Evolutionary conservation across 2,797 vertebrate species (phyloP).

Genomic region (Darevskia mixta): DNA sequence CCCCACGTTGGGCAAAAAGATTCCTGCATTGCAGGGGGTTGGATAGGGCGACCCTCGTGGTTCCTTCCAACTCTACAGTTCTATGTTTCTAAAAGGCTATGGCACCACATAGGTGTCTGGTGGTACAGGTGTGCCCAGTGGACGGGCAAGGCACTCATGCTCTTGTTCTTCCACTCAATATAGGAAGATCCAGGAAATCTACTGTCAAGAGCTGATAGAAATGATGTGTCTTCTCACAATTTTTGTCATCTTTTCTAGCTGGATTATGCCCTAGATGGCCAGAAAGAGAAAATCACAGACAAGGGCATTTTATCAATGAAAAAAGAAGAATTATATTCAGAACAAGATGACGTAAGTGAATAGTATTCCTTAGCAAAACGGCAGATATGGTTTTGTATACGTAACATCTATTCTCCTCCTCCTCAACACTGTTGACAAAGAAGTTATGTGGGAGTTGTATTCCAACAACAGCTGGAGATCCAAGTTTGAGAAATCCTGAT

Average conservation of each 20-base stretch:
- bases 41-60: no score
- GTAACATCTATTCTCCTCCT: neutral
- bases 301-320: constrained; percentile 68
- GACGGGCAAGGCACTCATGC: neutral
- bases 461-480: neutral
- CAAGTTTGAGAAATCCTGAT: no score
- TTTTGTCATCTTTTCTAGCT: constrained; percentile 51
- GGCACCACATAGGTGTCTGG: neutral
- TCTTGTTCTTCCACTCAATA: neutral
- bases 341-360: constrained; percentile 61
- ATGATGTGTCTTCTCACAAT: neutral
- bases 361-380: constrained; percentile 23
- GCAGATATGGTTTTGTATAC: constrained; percentile 2
- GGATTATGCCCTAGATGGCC: constrained; percentile 59
- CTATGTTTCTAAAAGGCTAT: no score
- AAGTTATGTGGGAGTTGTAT: neutral
- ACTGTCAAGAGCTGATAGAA: neutral
- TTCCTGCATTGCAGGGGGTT: no score
- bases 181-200: neutral
- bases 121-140: neutral
- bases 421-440: neutral
- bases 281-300: constrained; percentile 65
- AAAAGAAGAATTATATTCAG: constrained; percentile 48
- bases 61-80: no score
- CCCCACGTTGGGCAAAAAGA: no score